These are phyloP conservation scores for Melipona beecheii DNA, from an alignment of 2,888 invertebrate genomes.

Conservation along the genomic window DNA sequence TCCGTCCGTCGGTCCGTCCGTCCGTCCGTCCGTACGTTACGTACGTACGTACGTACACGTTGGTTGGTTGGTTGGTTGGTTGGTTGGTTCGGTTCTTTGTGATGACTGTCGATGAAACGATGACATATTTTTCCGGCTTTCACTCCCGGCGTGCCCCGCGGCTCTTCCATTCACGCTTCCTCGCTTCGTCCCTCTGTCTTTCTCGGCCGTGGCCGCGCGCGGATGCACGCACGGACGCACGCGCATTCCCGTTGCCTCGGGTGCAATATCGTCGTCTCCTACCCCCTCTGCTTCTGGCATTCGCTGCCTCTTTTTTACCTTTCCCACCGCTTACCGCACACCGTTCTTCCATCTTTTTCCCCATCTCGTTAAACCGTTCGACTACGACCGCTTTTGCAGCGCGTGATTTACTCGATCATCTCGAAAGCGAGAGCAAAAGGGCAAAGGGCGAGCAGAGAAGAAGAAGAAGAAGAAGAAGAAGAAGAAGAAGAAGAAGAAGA, in stretches of 20 bases:
- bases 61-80: conserved; percentile 57
- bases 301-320: conserved; percentile 12
- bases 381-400: background rate
- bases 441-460: background rate
- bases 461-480: no score
- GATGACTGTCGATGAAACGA: conserved; percentile 84
- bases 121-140: conserved; percentile 84
- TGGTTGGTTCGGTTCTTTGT: conserved; percentile 81
- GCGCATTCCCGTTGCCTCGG: conserved; percentile 52
- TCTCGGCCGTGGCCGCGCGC: conserved; percentile 49
- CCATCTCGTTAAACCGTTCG: conserved; percentile 49
- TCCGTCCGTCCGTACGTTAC: background rate
- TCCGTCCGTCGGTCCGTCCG: background rate
- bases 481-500: no score
- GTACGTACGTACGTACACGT: background rate
- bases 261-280: conserved; percentile 50
- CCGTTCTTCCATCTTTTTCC: background rate
- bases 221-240: conserved; percentile 54
- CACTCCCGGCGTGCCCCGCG: conserved; percentile 78
- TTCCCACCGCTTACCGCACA: background rate
- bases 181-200: conserved; percentile 54
- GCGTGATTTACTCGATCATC: conserved; percentile 6
- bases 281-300: conserved; percentile 4
- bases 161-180: conserved; percentile 72
- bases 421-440: background rate